Conservation (phyloP, 2,113 vertebrate species). For the Rhinopomastus cyanomelas region DNA sequence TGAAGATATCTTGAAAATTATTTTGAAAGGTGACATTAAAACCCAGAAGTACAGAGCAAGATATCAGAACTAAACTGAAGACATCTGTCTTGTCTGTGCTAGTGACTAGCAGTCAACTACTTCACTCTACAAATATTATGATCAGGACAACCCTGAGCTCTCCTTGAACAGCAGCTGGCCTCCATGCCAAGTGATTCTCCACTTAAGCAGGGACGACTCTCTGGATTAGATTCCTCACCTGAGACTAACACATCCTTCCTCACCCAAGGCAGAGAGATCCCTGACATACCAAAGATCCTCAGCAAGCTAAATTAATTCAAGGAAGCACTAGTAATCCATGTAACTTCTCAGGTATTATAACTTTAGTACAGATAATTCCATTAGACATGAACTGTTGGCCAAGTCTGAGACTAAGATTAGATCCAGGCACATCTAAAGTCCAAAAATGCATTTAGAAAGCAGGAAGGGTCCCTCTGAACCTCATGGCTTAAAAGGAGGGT, state of each 20-base stretch:
- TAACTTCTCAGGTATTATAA: not conserved
- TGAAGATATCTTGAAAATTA: not conserved
- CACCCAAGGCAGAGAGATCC: not conserved
- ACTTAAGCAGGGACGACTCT: not conserved
- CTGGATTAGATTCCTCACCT: not conserved
- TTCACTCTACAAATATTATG: not conserved
- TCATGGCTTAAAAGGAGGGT: not conserved
- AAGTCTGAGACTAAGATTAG: not conserved
- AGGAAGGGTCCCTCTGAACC: not conserved
- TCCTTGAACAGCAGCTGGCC: not conserved
- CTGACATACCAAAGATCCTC: not conserved
- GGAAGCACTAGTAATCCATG: not conserved
- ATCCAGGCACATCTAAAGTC: not conserved
- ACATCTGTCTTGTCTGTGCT: not conserved
- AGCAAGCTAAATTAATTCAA: not conserved
- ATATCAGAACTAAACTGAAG: not conserved
- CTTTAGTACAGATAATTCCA: not conserved
- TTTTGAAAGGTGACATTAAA: not conserved
- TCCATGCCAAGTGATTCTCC: not conserved
- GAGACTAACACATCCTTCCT: not conserved
- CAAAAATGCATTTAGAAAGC: not conserved
- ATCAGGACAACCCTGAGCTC: not conserved
- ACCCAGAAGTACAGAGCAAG: not conserved
- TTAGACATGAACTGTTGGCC: not conserved
- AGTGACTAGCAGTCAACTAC: not conserved